Base-by-base conservation (phyloP, 92 coral and sea anemone species). In the Virgularia gustaviana region DNA sequence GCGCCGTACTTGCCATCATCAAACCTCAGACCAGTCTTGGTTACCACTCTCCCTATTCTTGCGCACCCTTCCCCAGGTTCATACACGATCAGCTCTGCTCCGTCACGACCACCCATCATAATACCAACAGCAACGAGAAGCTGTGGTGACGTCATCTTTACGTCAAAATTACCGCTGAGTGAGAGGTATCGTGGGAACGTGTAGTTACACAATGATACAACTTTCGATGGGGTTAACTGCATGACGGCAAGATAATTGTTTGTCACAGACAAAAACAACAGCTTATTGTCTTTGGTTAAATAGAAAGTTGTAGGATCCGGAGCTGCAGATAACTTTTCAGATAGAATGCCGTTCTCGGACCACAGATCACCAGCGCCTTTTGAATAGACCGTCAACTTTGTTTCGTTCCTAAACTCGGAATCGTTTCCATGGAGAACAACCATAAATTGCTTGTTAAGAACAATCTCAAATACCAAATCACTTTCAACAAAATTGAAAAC, bases 1-100 rank as follows among this genome's bases (percentile, higher is more conserved):
- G 91, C 87, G 6, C 94, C 73, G 15, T 85, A 87, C 30, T 75
- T 35, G 0, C 96, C 99, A 61, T 94, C 90, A 63, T 94, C 94
- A 32, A 85, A 71, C 15, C 96, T 87, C 24, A 81, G 61, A 27
- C 75, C 79, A 63, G 85, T 74, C 43, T 89, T 79, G 9, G 94
- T 70, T 11, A 88, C 10, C 30, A 87, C 88, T 36, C 88, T 57
- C 34, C 92, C 99, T 3, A 94, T 64, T 32, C 81, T 77, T 19
- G 71, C 54, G 68, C 99, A 94, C 19, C 75, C 62, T 19, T 70
- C 72, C 10, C 81, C 86, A 8, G 29, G 51, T 18, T 74, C 35
- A 19, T 59, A 85, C 13, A 89, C 86, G 9, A 83, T 51, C 22
- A 94, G 85, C 28, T 85, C 82, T 25, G 81, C 88, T 0, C 99